phyloP scores from a whole-genome alignment of 2,113 vertebrate species.

The Entelurus aequoreus region DNA sequence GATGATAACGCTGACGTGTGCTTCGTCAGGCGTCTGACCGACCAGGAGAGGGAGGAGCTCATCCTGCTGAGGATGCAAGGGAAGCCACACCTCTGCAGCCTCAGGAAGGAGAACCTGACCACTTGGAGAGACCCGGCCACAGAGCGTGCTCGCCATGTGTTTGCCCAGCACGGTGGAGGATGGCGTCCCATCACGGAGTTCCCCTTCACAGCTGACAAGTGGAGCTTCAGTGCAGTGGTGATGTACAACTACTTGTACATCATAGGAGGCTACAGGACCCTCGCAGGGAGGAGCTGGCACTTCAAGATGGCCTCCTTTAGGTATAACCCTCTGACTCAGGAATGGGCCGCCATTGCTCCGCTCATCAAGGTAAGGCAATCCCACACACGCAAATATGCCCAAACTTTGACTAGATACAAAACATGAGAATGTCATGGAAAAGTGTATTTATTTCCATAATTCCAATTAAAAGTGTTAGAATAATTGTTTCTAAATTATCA shows the following conservation, averaged over 20 bases:
- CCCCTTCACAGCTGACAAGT: slow-evolving; percentile 75
- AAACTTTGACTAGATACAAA: too few species aligned
- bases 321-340: slow-evolving; percentile 67
- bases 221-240: slow-evolving; percentile 76
- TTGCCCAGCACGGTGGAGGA: slow-evolving; percentile 36
- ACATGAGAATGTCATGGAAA: too few species aligned
- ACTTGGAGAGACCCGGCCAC: slow-evolving; percentile 52
- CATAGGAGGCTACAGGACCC: slow-evolving; percentile 71
- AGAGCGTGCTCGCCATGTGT: slow-evolving; percentile 48
- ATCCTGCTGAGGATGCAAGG: slow-evolving; percentile 50
- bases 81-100: slow-evolving; percentile 53
- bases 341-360: slow-evolving; percentile 64
- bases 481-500: too few species aligned
- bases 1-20: not conserved
- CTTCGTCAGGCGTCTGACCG: slow-evolving; percentile 37
- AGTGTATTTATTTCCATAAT: too few species aligned
- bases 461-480: too few species aligned
- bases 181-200: slow-evolving; percentile 62
- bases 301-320: slow-evolving; percentile 75
- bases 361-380: slow-evolving; percentile 64
- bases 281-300: slow-evolving; percentile 58
- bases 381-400: too few species aligned
- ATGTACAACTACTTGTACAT: slow-evolving; percentile 75
- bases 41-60: slow-evolving; percentile 44
- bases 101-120: slow-evolving; percentile 73